Base-by-base conservation (phyloP, 2,797 vertebrate species). In the Antennarius maculatus region DNA sequence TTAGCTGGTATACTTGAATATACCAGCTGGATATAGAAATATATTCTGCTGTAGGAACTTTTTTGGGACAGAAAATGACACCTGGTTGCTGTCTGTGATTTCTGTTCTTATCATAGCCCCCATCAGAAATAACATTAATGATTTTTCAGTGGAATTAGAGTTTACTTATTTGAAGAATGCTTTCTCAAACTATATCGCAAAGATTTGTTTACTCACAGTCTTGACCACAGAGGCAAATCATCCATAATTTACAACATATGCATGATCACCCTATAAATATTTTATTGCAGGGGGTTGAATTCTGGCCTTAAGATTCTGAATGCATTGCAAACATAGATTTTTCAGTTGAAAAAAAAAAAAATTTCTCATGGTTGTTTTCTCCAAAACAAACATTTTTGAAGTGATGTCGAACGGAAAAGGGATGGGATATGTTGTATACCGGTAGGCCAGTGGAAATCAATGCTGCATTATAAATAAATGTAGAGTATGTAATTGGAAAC, bases 141-240 rank as follows among this genome's bases (percentile, higher is more conserved):
- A 28, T 14, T 2, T 7, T 1, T 54, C 12, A 0, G 14, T 42
- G 42, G 42, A 43, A 15, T 37, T 3, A 7, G 6, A 16, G 61
- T 62, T 17, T 23, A 13, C 50, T 51, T 58, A 57, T 62, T 61
- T 13, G 54, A 60, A 51, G 11, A 42, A 72, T 54, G 9, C 29
- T 64, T 63, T 61, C 23, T n/a, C 53, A 69, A 73, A 53, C 62
- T 47, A 53, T 41, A 57, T 18, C 64, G 69, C 63, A 62, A 60
- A 66, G 66, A 77, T 76, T 83, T 82, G 73, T 84, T 85, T 77
- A 78, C 72, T 77, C 68, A 59, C 56, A 48, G 47, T 46, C 42
- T 77, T 71, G 49, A 65, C 68, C 59, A 76, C 54, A 76, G 56
- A 68, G 63, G 39, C 61, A 61, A 50, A 69, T 73, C 66, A 81